Percentiles rank a stretch among this genome's conserved stretches.
phyloP scores from a whole-genome alignment of 2,113 vertebrate species.

The Proteles cristata region DNA sequence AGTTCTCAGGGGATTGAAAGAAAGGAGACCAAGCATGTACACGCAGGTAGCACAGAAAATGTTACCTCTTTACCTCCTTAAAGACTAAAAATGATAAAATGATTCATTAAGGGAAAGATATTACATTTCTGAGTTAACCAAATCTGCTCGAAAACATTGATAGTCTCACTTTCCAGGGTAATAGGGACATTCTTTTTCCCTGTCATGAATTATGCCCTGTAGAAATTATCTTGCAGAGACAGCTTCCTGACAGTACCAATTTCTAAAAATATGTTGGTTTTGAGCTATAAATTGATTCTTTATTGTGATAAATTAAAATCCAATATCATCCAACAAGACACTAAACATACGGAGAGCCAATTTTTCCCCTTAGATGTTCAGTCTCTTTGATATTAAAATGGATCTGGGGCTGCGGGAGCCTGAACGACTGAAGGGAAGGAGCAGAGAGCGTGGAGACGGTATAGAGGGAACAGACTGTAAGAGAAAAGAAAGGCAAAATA shows the following conservation, averaged over 20 bases:
- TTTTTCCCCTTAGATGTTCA: slow-evolving; percentile 41
- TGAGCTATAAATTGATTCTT: slow-evolving; percentile 83
- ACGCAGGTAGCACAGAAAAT: background rate
- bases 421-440: background rate
- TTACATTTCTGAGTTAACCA: background rate
- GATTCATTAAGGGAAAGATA: background rate
- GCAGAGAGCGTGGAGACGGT: background rate
- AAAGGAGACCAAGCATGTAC: background rate
- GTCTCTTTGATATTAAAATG: slow-evolving; percentile 56
- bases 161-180: slow-evolving; percentile 51
- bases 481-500: background rate
- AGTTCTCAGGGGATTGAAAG: background rate
- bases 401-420: background rate
- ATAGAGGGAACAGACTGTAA: background rate
- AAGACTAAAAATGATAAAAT: background rate
- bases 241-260: slow-evolving; percentile 77
- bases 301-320: slow-evolving; percentile 86
- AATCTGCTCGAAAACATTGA: background rate
- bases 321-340: slow-evolving; percentile 79
- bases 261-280: slow-evolving; percentile 79
- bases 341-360: slow-evolving; percentile 60
- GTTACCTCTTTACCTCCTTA: background rate
- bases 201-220: slow-evolving; percentile 71
- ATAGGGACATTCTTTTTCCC: slow-evolving; percentile 52
- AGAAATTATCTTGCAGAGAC: slow-evolving; percentile 75